phyloP scores from a whole-genome alignment of 2,888 invertebrate genomes.

The Coecobrya sp. region DNA sequence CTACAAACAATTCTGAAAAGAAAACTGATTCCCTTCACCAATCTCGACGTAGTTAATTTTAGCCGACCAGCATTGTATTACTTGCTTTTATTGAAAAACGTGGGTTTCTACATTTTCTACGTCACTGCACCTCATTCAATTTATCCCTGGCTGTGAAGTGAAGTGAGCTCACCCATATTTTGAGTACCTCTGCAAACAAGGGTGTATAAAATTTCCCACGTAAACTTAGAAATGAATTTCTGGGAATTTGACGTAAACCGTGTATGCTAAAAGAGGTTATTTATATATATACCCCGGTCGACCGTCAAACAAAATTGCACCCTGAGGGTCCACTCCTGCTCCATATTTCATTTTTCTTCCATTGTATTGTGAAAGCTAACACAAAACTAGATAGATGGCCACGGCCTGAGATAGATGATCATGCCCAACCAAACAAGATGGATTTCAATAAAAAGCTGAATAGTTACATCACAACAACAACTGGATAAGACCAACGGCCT shows the following conservation, averaged over 20 bases:
- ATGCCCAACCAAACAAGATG: conserved; percentile 1
- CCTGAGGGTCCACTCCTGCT: conserved; percentile 19
- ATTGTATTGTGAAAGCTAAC: background rate
- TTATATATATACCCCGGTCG: background rate
- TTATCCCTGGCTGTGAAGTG: background rate
- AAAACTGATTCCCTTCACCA: too few relatives aligned
- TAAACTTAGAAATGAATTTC: too few relatives aligned
- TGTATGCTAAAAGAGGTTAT: background rate
- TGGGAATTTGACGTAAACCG: background rate
- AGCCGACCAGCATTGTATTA: too few relatives aligned
- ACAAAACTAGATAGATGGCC: background rate
- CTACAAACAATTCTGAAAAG: too few relatives aligned
- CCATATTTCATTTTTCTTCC: background rate
- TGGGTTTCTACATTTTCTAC: background rate
- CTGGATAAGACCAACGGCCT: background rate
- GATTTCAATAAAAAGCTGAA: conserved; percentile 42
- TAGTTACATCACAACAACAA: background rate
- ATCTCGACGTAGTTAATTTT: too few relatives aligned
- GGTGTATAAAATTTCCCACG: too few relatives aligned
- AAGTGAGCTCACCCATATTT: too few relatives aligned
- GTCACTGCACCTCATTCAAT: conserved; percentile 11
- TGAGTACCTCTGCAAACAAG: background rate
- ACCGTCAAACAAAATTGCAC: conserved; percentile 33
- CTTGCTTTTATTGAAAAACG: background rate
- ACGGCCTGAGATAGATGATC: background rate